These are phyloP conservation scores for Austrofundulus limnaeus DNA, from an alignment of 2,113 vertebrate species.

Conservation along the genomic window DNA sequence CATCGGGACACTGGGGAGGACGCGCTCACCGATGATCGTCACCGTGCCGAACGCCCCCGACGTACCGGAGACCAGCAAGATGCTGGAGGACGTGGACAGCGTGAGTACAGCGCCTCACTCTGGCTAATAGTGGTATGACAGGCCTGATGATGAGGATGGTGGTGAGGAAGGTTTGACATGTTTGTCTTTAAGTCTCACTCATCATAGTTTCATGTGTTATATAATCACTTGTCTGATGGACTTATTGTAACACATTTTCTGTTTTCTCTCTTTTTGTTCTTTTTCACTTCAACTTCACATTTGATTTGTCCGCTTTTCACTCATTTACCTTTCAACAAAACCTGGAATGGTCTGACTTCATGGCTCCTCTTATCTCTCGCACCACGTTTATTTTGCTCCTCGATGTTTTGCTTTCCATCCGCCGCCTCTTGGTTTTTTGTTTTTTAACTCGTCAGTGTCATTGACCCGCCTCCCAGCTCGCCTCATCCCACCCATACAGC, in stretches of 20 bases:
- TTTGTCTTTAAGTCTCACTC: slow-evolving; percentile 25
- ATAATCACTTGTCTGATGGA: slow-evolving; percentile 25
- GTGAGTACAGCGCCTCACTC: slow-evolving; percentile 81
- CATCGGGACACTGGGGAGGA: slow-evolving; percentile 91
- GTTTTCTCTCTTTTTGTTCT: slow-evolving; percentile 70
- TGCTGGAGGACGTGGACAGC: slow-evolving; percentile 92
- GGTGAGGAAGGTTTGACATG: neutral
- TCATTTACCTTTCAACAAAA: slow-evolving; percentile 38
- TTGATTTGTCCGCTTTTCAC: slow-evolving; percentile 60
- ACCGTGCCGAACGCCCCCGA: slow-evolving; percentile 93
- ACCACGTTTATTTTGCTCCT: slow-evolving; percentile 24
- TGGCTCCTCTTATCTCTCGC: slow-evolving; percentile 6
- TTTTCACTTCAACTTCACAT: slow-evolving; percentile 60
- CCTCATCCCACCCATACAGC: slow-evolving; percentile 52
- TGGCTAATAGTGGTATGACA: neutral
- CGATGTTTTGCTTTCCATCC: slow-evolving; percentile 41
- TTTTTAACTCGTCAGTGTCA: slow-evolving; percentile 53
- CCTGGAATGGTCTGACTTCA: slow-evolving; percentile 46
- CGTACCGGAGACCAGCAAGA: slow-evolving; percentile 89
- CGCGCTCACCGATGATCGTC: slow-evolving; percentile 91
- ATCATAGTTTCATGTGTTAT: slow-evolving; percentile 53
- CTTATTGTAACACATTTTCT: slow-evolving; percentile 68
- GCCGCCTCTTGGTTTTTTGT: slow-evolving; percentile 35
- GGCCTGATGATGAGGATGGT: neutral
- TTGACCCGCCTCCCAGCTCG: slow-evolving; percentile 59